These are phyloP conservation scores for Hippopotamus amphibius DNA, from an alignment of 2,113 vertebrate species.

Conservation along the genomic window DNA sequence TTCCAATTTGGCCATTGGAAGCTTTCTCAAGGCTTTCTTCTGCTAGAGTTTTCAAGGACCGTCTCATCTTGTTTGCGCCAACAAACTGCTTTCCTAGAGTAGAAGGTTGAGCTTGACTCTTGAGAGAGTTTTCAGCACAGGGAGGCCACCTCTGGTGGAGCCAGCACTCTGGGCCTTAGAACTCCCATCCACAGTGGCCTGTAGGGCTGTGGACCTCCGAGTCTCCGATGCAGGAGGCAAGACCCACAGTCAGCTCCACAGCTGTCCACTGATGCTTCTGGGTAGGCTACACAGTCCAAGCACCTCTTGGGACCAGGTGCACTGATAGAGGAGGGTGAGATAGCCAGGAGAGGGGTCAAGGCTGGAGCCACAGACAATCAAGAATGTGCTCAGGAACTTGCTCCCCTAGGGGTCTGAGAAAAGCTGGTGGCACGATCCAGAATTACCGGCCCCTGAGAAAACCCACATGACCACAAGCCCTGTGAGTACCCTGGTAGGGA, in stretches of 20 bases:
- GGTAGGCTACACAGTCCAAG: background rate
- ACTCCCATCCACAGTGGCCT: no score
- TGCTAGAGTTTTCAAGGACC: background rate
- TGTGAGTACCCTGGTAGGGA: background rate
- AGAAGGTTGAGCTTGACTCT: background rate
- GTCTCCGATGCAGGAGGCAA: background rate
- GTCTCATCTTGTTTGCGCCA: background rate
- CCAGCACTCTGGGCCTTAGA: background rate
- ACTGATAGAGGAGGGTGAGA: background rate
- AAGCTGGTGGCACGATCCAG: background rate
- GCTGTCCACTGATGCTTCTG: background rate
- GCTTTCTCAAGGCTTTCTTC: background rate
- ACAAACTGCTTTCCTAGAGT: background rate
- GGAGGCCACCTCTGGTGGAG: background rate
- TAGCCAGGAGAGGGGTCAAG: background rate
- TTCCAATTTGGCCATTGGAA: background rate
- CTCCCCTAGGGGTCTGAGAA: background rate
- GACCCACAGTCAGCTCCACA: background rate
- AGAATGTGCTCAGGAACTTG: background rate
- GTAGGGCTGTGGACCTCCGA: background rate
- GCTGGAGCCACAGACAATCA: background rate
- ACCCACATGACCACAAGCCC: no score
- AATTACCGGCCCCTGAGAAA: background rate
- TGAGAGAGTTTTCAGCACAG: background rate
- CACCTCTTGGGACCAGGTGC: background rate